A percentile compares a stretch with the other conserved stretches of the same genome.
Evolutionary conservation across 2,888 invertebrate species (phyloP).

Genomic region (Phymatocera aterrima): DNA sequence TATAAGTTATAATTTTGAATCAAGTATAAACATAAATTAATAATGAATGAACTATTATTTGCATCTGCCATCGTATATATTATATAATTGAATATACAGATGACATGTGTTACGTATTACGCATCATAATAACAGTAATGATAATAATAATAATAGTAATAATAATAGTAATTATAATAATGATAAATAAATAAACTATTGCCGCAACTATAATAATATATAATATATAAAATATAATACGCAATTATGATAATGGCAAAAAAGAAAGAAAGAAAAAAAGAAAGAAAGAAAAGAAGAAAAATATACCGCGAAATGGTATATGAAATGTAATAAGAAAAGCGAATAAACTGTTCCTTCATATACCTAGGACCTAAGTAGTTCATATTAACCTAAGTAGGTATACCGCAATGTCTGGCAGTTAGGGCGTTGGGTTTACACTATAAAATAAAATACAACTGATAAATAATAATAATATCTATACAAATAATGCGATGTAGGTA

Average conservation of each 20-base stretch:
- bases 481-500: background rate
- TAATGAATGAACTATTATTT: background rate
- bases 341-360: conserved; percentile 7
- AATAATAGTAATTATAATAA: conserved; percentile 9
- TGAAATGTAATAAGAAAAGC: background rate
- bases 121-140: too few species aligned
- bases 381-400: too few species aligned
- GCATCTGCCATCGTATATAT: conserved; percentile 5
- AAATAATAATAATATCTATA: background rate
- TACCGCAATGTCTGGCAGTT: background rate
- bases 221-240: background rate
- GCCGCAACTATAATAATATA: conserved; percentile 1
- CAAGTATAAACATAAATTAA: background rate
- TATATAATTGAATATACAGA: background rate
- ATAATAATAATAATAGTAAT: conserved; percentile 18
- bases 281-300: background rate
- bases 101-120: conserved; percentile 6
- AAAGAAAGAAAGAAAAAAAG: background rate
- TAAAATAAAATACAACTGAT: background rate
- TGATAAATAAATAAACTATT: background rate
- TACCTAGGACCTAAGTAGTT: too few species aligned
- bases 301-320: background rate
- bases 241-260: background rate
- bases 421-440: conserved; percentile 4
- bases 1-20: conserved; percentile 16